A percentile compares a stretch with the other conserved stretches of the same genome.
These are phyloP conservation scores for Sitta europaea DNA, from an alignment of 2,113 vertebrate genomes.

Conservation along the genomic window DNA sequence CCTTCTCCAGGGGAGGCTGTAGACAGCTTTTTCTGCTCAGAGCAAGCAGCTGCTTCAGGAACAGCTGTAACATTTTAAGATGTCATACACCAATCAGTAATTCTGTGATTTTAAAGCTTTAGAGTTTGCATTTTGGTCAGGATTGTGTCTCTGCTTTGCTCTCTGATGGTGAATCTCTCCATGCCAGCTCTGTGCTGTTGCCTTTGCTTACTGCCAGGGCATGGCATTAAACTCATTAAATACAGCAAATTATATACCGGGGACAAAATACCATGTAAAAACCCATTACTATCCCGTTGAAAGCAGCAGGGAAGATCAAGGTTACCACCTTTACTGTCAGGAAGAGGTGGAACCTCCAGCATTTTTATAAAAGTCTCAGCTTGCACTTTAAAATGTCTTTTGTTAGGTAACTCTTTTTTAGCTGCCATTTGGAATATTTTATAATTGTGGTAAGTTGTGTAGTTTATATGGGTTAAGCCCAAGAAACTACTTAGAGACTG, in stretches of 20 bases:
- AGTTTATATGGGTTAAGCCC: neutral
- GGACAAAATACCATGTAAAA: neutral
- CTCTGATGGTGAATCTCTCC: neutral
- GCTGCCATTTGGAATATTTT: neutral
- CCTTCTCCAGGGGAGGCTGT: neutral
- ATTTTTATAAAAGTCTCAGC: neutral
- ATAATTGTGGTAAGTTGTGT: neutral
- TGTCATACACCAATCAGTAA: neutral
- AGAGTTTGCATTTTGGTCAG: neutral
- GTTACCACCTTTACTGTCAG: neutral
- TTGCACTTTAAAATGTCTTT: neutral
- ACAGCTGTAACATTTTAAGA: neutral
- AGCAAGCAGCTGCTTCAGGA: neutral
- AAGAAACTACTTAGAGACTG: neutral
- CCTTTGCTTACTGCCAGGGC: neutral
- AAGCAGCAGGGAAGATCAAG: neutral
- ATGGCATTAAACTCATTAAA: neutral
- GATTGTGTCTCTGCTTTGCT: neutral
- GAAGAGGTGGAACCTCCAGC: neutral
- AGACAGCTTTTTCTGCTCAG: neutral
- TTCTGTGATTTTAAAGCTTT: neutral
- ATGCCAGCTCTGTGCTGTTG: neutral
- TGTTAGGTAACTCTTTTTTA: neutral
- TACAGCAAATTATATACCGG: neutral
- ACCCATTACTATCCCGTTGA: neutral